Evolutionary conservation across 2,113 vertebrate genomes (phyloP), one percentile per base, ranked within the genome.

Genomic region (Cavia porcellus): DNA sequence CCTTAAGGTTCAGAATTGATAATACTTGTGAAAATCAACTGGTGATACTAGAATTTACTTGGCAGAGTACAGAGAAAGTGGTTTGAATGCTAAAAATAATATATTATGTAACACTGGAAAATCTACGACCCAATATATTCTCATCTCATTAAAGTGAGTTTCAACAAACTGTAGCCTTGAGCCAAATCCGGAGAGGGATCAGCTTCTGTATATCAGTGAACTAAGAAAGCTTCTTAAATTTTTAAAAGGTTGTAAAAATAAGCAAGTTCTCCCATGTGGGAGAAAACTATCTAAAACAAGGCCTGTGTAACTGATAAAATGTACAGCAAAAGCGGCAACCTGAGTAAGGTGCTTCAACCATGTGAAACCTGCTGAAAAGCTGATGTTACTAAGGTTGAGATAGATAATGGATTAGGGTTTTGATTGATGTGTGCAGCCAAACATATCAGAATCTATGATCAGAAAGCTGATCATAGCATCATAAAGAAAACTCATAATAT

Each of bases 211-310:
- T 57, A 64, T 61, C 32, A 89, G 19, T 85, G 11, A 64, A 57
- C 15, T 45, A 86, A 79, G 19, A 77, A 68, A 75, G 17, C 8
- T 35, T 86, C 57, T 64, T 50, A n/a, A 64, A 45, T 79, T 47
- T 84, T 84, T 90, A 84, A 93, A 88, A 4, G 25, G 20, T 68
- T 55, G 19, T 85, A 57, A 96, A 89, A 87, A 50, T 12, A 25
- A 82, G 10, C 42, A 81, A 70, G 28, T 50, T 50, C 45, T 32
- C 75, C 28, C 45, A 50, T 77, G 75, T 79, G 25, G 28, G 7
- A 42, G 28, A 19, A 61, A 61, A 82, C 47, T 64, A 62, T 57
- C 92, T 93, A 62, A n/a, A 28, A 79, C 45, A 47, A 30, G 25
- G 45, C 50, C 13, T 15, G 42, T 77, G 42, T 15, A 50, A 47